Base-by-base conservation (phyloP, 2,113 vertebrate genomes). In the Periophthalmodon schlosseri region DNA sequence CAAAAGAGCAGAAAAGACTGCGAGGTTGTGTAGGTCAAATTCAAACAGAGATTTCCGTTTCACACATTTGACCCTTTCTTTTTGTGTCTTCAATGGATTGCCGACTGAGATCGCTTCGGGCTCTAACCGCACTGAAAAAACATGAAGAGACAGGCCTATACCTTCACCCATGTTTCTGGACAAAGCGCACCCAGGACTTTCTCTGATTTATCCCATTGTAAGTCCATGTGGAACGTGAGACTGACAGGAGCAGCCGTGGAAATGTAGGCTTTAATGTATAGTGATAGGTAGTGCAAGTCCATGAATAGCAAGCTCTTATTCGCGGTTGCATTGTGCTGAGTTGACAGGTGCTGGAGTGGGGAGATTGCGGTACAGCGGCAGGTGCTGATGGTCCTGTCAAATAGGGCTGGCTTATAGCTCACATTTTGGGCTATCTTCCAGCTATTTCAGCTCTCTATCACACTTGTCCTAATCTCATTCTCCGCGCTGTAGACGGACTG, bases 291-390 rank as follows among this genome's bases (percentile, higher is more conserved):
- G 39, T 21, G 75, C 33, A 80, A 85, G 86, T 49, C 79, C 80
- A 85, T 87, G 86, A 87, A 91, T 87, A 86, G 81, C 84, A 80
- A 92, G 77, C 77, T 75, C 14, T 46, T 57, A 74, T 80, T 81
- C 76, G 63, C 47, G 65, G 66, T 61, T 80, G 78, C 49, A 66
- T 87, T 91, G 88, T 89, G 89, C 84, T 70, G 77, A 77, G 74
- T 21, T 73, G 88, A 88, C 87, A 85, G 70, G 78, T 74, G 72
- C 87, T 74, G 74, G 79, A 39, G 87, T 52, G 70, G 82, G 86
- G 81, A 86, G 81, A 90, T 85, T 81, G 83, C 72, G 21, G 9
- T 76, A 66, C 75, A 85, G 69, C 72, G 36, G 71, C 72, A 33
- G 73, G 81, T 79, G 84, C 67, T 63, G 83, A 86, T 65, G 73